Evolutionary conservation across 2,888 invertebrate species (phyloP), one percentile per base, ranked within the genome.

Genomic region (Drosophila leonis): DNA sequence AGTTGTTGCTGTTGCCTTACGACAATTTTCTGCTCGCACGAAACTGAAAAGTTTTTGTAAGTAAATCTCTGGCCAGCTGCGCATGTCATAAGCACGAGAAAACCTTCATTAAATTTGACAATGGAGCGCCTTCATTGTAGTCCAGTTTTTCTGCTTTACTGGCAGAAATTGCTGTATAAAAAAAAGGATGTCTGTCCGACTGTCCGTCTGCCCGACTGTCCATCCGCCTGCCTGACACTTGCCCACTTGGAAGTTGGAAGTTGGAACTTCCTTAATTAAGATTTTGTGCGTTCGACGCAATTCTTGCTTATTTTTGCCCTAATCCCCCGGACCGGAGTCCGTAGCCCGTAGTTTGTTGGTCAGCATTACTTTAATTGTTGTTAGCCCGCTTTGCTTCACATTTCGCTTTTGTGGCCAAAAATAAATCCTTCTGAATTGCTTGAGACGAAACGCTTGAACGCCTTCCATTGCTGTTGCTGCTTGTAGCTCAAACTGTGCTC

Each of bases 31-130:
- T 29, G 10, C n/a, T 35, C 46, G 39, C 46, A 60, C 13, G 39
- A 10, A 49, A 61, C 39, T 49, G 56, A 62, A 76, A 71, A 70
- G 65, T 74, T 35, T 75, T 33, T 1, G 42, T 15, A 56, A 67
- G 60, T 73, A 84, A 87, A 87, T 84, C 86, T 75, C 24, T 88
- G 63, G 65, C 74, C 80, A 82, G 81, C 81, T 83, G 81, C 74
- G 77, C 79, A 80, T 78, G 76, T 83, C 84, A 82, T 82, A 78
- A 80, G 84, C 74, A 75, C 52, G 42, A 48, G 63, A 76, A 75
- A 90, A 90, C 90, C 91, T 84, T 91, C 90, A 91, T 91, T 91
- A 88, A 87, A 86, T 83, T 90, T 88, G 85, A 90, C 90, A 91
- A 86, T 82, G 79, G 20, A 9, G 20, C 37, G 18, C 46, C 48